phyloP scores from a whole-genome alignment of 2,797 vertebrate genomes.

The Heliangelus exortis region DNA sequence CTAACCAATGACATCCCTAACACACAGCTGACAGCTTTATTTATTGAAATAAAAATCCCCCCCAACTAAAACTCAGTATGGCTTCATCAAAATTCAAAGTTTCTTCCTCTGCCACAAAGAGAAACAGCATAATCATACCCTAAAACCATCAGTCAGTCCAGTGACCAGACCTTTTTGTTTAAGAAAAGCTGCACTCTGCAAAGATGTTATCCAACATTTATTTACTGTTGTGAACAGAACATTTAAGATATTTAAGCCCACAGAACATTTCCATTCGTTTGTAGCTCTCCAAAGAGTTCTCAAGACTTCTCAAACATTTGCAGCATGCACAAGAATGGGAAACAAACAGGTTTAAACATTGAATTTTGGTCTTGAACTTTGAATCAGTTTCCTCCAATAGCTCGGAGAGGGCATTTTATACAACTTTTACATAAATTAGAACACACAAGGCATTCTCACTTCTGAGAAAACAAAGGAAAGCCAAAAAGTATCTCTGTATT shows the following conservation, averaged over 20 bases:
- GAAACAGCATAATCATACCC: neutral
- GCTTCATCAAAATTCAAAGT: neutral
- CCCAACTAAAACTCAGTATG: neutral
- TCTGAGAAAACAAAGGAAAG: neutral
- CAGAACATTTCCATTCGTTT: neutral
- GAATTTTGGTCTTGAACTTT: neutral
- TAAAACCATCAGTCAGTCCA: neutral
- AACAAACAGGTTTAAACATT: neutral
- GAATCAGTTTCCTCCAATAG: neutral
- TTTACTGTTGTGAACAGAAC: neutral
- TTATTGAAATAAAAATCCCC: neutral
- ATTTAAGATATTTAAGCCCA: neutral
- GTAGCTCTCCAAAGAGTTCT: neutral
- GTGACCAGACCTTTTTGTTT: neutral
- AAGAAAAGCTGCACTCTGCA: neutral
- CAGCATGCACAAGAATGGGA: rapidly evolving
- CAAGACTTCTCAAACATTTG: neutral
- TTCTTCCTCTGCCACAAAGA: neutral
- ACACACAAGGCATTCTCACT: neutral
- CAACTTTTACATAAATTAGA: neutral
- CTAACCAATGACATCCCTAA: neutral
- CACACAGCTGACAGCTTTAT: neutral
- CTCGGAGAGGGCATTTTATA: neutral
- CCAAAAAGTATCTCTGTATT: neutral
- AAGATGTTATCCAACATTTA: neutral